phyloP scores from a whole-genome alignment of 2,888 invertebrate genomes.

The Bombylius discolor region DNA sequence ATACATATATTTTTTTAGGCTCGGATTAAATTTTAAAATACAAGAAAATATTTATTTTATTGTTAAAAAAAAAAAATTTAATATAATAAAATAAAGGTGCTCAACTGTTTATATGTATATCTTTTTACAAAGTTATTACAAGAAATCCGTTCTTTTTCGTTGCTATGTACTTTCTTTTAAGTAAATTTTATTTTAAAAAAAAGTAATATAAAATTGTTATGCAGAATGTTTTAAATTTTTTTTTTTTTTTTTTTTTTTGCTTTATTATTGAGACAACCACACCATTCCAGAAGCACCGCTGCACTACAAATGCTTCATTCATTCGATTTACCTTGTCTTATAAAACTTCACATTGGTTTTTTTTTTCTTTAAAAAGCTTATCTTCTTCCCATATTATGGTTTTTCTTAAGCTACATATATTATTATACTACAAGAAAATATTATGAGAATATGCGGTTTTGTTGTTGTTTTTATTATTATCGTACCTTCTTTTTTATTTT shows the following conservation, averaged over 20 bases:
- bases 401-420: too few species aligned
- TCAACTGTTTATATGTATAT: too few species aligned
- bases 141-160: background rate
- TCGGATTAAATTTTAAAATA: too few species aligned
- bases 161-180: background rate
- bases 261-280: slow-evolving; percentile 13
- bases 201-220: too few species aligned
- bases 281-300: slow-evolving; percentile 32
- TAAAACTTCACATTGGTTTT: slow-evolving; percentile 28
- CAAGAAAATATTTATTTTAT: too few species aligned
- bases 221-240: too few species aligned
- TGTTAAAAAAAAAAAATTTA: too few species aligned
- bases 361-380: background rate
- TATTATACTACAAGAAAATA: background rate
- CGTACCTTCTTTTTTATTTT: background rate
- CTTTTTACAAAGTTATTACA: background rate
- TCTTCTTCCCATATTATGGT: too few species aligned
- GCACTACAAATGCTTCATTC: slow-evolving; percentile 36
- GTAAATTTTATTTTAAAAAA: too few species aligned
- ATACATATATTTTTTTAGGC: too few species aligned
- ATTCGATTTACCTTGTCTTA: slow-evolving; percentile 36
- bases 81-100: too few species aligned
- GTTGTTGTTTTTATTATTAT: background rate
- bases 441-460: background rate
- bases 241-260: too few species aligned